Evolutionary conservation across 2,113 vertebrate species (phyloP).

Genomic region (Oxyruncus cristatus): DNA sequence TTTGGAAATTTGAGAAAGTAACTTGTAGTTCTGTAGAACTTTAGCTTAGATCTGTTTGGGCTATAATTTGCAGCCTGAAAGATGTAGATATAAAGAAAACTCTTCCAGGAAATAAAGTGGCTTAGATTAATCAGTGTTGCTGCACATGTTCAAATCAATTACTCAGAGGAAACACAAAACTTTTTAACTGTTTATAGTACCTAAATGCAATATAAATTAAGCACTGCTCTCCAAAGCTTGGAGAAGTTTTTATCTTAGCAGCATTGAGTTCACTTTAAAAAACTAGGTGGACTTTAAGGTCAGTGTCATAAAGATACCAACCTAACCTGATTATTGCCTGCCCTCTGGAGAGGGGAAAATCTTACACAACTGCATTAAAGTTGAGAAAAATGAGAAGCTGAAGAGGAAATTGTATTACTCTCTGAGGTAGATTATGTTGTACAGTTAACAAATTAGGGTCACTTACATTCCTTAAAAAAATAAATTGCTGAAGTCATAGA

Average conservation of each 20-base stretch:
- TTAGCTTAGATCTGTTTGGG: background rate
- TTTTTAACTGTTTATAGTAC: background rate
- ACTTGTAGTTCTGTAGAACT: background rate
- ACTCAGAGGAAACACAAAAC: background rate
- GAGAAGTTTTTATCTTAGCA: constrained; percentile 21
- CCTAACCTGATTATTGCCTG: constrained; percentile 62
- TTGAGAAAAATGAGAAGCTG: constrained; percentile 65
- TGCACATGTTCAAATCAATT: background rate
- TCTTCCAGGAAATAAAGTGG: background rate
- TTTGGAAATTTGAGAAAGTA: background rate
- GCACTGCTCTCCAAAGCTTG: background rate
- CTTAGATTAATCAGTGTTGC: background rate
- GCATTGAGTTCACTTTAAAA: constrained; percentile 31
- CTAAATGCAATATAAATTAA: constrained; percentile 16
- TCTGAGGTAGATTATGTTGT: constrained; percentile 59
- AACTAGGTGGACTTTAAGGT: constrained; percentile 35
- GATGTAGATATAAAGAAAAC: background rate
- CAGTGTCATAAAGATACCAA: constrained; percentile 18
- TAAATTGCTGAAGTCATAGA: background rate
- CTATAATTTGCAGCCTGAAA: background rate
- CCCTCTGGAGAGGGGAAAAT: constrained; percentile 56
- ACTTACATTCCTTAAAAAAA: background rate
- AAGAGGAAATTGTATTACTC: constrained; percentile 71
- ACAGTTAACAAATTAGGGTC: constrained; percentile 40
- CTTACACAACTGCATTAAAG: constrained; percentile 63